Evolutionary conservation across 2,888 invertebrate genomes (phyloP), one percentile per base, ranked within the genome.

Genomic region (Buathra laborator): DNA sequence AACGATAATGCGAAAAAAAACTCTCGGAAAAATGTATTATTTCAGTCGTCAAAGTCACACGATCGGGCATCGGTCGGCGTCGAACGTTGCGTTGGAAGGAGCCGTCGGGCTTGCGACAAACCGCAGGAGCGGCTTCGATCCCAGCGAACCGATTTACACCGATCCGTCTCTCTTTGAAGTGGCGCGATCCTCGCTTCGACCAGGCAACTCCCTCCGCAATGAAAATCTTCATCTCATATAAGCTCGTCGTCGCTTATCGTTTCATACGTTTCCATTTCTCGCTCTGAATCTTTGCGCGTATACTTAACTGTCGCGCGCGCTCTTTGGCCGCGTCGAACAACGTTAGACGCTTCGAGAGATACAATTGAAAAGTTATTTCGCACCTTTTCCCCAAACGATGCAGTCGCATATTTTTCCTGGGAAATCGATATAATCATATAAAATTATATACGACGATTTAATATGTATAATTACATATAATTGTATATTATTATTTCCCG

Each of bases 61-160:
- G 66, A 92, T 93, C 66, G 91, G 89, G 79, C 92, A 93, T 84
- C 91, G 90, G 5, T 83, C 91, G 89, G 85, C 94, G 0, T 94
- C 95, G 86, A 94, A 94, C 86, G 62, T 62, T 9, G 94, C 94
- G 24, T 92, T 95, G 81, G 94, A 94, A 86, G 94, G 95, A 92
- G 88, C 95, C 92, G 91, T 95, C 93, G 90, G 95, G 93, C 51
- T 95, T 93, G 71, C 95, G 93, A 86, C 94, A 93, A 90, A 94
- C 93, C n/a, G 95, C 94, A 79, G 95, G 94, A 24, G 94, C 94
- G 86, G 95, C 72, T 98, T 98, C 91, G 97, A 98, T 93, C 98
- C 98, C 51, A 98, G 98, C 92, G 98, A 98, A 93, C 98, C 98
- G 0, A 98, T 98, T 89, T 98, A 98, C 94, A 98, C 98, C 0